A percentile compares a stretch with the other conserved stretches of the same genome.
These are phyloP conservation scores for Bibio marci DNA, from an alignment of 2,888 invertebrate species.

Conservation along the genomic window DNA sequence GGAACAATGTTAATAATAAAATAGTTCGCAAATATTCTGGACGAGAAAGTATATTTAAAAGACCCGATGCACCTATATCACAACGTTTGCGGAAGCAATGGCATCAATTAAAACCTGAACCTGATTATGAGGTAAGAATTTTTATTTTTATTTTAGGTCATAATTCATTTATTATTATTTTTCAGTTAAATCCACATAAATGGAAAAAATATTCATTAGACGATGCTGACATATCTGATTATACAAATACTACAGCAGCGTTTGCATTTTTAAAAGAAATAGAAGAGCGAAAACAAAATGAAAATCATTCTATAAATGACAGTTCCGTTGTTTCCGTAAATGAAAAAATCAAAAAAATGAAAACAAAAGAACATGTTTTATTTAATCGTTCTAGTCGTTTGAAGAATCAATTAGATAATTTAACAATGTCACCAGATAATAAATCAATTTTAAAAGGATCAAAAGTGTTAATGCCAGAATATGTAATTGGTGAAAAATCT, in stretches of 20 bases:
- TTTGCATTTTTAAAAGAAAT: conserved; percentile 55
- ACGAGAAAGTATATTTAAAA: conserved; percentile 63
- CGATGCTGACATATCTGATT: conserved; percentile 70
- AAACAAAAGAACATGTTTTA: conserved; percentile 15
- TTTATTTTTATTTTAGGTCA: neutral
- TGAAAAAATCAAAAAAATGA: conserved; percentile 14
- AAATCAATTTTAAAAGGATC: conserved; percentile 42
- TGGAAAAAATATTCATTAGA: conserved; percentile 67
- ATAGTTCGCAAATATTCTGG: conserved; percentile 17
- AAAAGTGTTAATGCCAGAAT: conserved; percentile 67
- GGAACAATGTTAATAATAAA: conserved; percentile 25
- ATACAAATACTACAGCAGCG: conserved; percentile 59
- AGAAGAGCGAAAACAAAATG: conserved; percentile 32
- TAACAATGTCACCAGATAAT: conserved; percentile 1
- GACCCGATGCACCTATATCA: conserved; percentile 45
- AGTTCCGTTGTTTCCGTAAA: conserved; percentile 10
- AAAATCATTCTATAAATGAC: neutral
- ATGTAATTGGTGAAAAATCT: conserved; percentile 51
- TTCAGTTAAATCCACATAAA: conserved; percentile 58
- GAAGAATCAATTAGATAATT: conserved; percentile 7
- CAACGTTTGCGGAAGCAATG: conserved; percentile 28
- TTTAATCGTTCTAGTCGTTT: conserved; percentile 10
- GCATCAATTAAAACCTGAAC: conserved; percentile 24
- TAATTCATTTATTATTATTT: conserved; percentile 13
- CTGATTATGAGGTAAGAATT: conserved; percentile 28